Conservation (phyloP, 2,888 invertebrate genomes). For the Biston stratarius region DNA sequence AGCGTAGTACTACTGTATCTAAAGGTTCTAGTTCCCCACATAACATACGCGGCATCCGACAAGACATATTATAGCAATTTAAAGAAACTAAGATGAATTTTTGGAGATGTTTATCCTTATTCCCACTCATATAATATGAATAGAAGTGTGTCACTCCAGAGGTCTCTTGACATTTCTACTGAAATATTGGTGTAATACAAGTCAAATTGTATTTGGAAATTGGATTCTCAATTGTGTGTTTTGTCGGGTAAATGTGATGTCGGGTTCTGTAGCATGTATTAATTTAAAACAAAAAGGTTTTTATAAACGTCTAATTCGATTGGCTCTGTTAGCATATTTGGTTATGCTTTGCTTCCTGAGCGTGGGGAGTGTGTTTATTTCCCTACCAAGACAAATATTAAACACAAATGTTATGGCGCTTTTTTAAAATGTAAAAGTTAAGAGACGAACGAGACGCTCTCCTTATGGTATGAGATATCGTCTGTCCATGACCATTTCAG, state of each 20-base stretch:
- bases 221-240: constrained; percentile 24
- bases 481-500: no score
- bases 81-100: constrained; percentile 46
- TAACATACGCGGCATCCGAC: constrained; percentile 37
- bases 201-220: constrained; percentile 29
- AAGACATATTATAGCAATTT: constrained; percentile 47
- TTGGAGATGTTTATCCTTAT: constrained; percentile 49
- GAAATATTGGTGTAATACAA: constrained; percentile 33
- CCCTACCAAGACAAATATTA: no score
- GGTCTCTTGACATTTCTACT: constrained; percentile 32
- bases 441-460: no score
- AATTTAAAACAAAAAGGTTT: constrained; percentile 5
- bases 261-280: constrained; percentile 5
- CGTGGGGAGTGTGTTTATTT: no score
- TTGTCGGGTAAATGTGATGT: constrained; percentile 6
- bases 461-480: no score
- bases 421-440: no score
- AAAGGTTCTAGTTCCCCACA: constrained; percentile 39
- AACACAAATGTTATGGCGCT: no score
- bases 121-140: constrained; percentile 45
- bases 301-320: not conserved
- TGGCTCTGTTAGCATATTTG: no score
- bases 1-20: constrained; percentile 11
- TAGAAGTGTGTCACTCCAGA: constrained; percentile 37
- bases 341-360: no score